Evolutionary conservation across 2,113 vertebrate genomes (phyloP).

Genomic region (Cyphomyrus plagiostoma): DNA sequence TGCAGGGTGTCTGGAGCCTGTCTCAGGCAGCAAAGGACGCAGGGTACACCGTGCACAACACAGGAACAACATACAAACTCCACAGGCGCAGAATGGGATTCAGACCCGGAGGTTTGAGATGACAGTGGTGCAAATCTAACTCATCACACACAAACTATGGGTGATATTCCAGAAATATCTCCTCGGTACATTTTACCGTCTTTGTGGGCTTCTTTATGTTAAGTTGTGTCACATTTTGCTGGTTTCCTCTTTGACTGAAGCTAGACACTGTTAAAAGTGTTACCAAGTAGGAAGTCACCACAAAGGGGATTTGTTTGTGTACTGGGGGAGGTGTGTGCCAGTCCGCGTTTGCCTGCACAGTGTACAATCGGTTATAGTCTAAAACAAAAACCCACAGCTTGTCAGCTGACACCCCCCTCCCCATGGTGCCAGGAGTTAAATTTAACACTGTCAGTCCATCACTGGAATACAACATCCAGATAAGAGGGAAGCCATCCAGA

Average conservation of each 20-base stretch:
- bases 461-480: neutral
- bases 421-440: neutral
- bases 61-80: neutral
- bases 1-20: neutral
- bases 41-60: neutral
- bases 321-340: neutral
- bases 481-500: neutral
- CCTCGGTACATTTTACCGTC: neutral
- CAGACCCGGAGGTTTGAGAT: neutral
- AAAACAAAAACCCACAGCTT: neutral
- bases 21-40: neutral
- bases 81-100: neutral
- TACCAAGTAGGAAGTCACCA: neutral
- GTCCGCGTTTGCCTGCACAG: neutral
- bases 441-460: neutral
- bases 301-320: neutral
- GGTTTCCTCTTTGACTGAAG: neutral
- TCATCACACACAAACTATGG: neutral
- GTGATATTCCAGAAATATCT: neutral
- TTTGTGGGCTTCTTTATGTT: neutral
- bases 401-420: too few relatives aligned
- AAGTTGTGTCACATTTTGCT: neutral
- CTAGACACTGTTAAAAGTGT: neutral
- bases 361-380: neutral
- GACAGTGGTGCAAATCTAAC: neutral